Conservation (phyloP, 2,113 vertebrate genomes). For the Tragelaphus strepsiceros region DNA sequence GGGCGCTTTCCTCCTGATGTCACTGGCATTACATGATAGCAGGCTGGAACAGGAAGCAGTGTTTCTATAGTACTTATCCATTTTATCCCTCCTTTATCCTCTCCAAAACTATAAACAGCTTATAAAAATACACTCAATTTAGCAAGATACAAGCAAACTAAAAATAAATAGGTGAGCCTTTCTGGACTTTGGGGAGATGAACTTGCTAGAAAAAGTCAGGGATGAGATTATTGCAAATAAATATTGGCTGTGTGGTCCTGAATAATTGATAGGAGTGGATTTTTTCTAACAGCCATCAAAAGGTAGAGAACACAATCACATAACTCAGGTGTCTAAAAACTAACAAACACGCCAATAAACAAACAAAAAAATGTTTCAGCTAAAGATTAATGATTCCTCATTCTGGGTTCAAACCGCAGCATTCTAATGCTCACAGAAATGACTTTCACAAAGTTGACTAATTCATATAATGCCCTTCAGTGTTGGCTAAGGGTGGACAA, state of each 20-base stretch:
- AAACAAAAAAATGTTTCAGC: background rate
- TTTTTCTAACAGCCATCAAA: background rate
- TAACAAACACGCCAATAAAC: background rate
- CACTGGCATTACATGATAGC: background rate
- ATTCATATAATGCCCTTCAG: background rate
- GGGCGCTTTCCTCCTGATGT: too few relatives aligned
- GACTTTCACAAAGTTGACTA: background rate
- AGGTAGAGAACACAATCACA: background rate
- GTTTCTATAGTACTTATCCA: background rate
- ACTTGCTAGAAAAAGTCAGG: background rate
- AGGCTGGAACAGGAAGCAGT: background rate
- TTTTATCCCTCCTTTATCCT: background rate
- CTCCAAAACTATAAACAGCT: background rate
- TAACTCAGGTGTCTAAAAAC: background rate
- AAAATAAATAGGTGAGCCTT: constrained; percentile 19
- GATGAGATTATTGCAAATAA: background rate
- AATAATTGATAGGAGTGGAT: background rate
- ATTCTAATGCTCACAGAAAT: background rate
- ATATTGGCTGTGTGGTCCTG: background rate
- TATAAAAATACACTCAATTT: background rate
- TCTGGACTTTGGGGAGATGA: background rate
- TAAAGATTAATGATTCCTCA: background rate
- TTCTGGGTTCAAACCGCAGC: background rate
- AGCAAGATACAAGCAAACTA: background rate
- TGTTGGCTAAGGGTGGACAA: background rate